phyloP scores from a whole-genome alignment of 2,797 vertebrate genomes.

The Epinephelus awoara region DNA sequence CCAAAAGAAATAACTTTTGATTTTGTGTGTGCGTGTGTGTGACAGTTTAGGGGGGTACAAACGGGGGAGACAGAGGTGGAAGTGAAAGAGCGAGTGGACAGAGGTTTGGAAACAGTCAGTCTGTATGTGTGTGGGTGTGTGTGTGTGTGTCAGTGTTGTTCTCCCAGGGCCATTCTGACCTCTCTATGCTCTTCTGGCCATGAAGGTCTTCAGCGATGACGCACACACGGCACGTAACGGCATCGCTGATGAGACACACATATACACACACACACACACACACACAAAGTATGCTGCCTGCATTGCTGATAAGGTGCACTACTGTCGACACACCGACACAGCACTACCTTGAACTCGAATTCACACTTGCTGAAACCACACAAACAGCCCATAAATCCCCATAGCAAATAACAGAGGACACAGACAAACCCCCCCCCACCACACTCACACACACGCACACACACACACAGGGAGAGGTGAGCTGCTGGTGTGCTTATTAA shows the following conservation, averaged over 20 bases:
- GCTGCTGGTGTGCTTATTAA: constrained; percentile 84
- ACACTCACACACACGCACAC: constrained; percentile 32
- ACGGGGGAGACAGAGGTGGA: not conserved
- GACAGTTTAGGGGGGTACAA: constrained; percentile 11
- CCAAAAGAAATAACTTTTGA: constrained; percentile 18
- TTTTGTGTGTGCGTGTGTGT: constrained; percentile 27
- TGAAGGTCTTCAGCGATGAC: constrained; percentile 85
- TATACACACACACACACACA: constrained; percentile 46
- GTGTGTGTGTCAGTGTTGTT: constrained; percentile 53
- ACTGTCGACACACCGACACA: constrained; percentile 74
- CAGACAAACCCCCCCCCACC: constrained; percentile 35
- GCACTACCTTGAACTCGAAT: constrained; percentile 82
- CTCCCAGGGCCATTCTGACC: constrained; percentile 82
- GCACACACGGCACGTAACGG: constrained; percentile 76
- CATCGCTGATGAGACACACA: constrained; percentile 74
- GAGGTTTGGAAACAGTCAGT: constrained; percentile 14
- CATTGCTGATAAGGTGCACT: constrained; percentile 80
- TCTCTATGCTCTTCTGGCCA: constrained; percentile 81
- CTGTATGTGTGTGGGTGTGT: constrained; percentile 28
- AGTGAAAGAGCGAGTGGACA: constrained; percentile 6
- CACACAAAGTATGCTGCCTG: constrained; percentile 66
- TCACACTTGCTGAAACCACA: constrained; percentile 81
- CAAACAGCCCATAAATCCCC: constrained; percentile 83
- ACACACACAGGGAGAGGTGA: constrained; percentile 67
- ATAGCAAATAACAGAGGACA: constrained; percentile 81